phyloP scores from a whole-genome alignment of 2,888 invertebrate genomes.

The Dascillus cervinus region DNA sequence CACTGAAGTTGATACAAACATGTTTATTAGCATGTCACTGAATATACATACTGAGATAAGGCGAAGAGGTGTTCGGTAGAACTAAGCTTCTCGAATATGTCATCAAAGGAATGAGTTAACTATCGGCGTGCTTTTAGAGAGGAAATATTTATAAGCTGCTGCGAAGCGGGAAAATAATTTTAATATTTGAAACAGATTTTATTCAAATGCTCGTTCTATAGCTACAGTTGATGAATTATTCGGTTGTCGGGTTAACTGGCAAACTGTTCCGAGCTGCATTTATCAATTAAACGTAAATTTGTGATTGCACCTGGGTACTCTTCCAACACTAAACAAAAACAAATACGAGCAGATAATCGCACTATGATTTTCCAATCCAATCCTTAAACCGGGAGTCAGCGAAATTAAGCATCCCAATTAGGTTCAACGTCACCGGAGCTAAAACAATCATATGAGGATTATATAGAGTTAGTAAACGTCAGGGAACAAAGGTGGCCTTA shows the following conservation, averaged over 20 bases:
- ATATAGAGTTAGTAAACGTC: slow-evolving; percentile 20
- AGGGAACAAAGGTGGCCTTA: slow-evolving; percentile 21
- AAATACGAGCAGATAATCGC: no score
- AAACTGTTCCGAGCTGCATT: no score
- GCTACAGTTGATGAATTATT: no score
- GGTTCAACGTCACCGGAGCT: slow-evolving; percentile 20
- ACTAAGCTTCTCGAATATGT: background rate
- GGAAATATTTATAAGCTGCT: no score
- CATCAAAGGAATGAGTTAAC: background rate
- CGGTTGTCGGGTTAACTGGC: no score
- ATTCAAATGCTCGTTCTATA: no score
- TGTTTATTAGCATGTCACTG: slow-evolving; percentile 18
- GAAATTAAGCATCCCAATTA: slow-evolving; percentile 25
- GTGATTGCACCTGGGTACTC: no score
- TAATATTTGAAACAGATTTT: no score
- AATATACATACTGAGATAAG: slow-evolving; percentile 22
- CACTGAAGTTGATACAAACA: slow-evolving; percentile 1
- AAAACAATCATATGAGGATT: slow-evolving; percentile 21
- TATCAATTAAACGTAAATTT: no score
- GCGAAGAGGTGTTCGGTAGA: slow-evolving; percentile 8
- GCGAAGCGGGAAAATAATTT: no score
- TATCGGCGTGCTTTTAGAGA: no score
- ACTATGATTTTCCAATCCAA: slow-evolving; percentile 24
- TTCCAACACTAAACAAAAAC: no score
- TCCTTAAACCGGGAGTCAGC: slow-evolving; percentile 22